Conservation (phyloP, 2,113 vertebrate species). For the Heloderma charlesbogerti region DNA sequence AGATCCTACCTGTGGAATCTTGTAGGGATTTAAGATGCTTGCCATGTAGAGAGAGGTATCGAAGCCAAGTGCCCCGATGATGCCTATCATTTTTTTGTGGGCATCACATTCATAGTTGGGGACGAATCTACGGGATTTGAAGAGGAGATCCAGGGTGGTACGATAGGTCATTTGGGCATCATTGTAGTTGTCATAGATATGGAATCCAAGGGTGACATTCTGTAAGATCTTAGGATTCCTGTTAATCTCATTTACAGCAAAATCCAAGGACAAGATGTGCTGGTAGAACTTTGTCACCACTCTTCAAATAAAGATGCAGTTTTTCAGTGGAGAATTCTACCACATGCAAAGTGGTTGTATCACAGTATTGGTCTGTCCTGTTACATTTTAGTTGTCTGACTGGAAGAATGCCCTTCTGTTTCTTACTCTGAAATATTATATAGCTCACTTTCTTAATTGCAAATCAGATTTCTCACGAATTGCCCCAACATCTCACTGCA, state of each 20-base stretch:
- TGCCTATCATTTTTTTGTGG: neutral
- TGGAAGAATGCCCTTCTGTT: no score
- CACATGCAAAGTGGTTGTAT: no score
- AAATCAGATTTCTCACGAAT: no score
- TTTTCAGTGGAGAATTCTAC: no score
- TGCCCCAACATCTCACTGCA: no score
- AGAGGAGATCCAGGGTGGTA: neutral
- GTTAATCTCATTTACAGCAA: neutral
- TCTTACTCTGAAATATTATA: no score
- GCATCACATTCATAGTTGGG: neutral
- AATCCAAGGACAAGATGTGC: neutral
- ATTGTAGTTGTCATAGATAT: constrained; percentile 9
- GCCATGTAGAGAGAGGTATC: neutral
- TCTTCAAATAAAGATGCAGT: neutral
- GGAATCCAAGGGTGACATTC: neutral
- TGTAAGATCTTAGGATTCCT: neutral
- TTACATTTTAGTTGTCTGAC: no score
- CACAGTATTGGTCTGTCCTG: no score
- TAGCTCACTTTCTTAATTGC: no score
- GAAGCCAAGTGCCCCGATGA: neutral
- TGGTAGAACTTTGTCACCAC: constrained; percentile 5
- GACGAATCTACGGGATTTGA: neutral
- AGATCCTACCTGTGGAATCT: neutral
- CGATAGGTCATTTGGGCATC: neutral
- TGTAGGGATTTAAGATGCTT: neutral